Conservation (phyloP, 2,113 vertebrate genomes). For the Hylia prasina region DNA sequence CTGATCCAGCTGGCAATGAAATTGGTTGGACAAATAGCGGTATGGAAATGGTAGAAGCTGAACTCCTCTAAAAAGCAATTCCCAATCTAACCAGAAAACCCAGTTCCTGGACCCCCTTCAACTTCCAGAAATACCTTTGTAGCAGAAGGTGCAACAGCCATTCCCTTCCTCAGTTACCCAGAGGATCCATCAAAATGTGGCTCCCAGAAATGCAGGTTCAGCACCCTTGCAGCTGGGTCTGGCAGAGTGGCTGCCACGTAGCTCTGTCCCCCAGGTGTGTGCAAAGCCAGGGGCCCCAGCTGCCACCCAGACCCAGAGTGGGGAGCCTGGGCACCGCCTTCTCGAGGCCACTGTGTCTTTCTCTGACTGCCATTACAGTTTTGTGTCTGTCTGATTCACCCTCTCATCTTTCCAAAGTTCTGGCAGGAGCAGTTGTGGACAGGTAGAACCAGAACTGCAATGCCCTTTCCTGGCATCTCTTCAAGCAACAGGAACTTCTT, state of each 20-base stretch:
- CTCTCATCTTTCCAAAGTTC: neutral
- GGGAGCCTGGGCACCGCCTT: neutral
- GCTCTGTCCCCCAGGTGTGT: neutral
- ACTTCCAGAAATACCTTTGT: neutral
- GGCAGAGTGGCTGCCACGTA: neutral
- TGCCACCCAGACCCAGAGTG: neutral
- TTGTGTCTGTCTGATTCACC: neutral
- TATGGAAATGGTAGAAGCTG: neutral
- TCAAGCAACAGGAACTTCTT: neutral
- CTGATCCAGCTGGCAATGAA: neutral
- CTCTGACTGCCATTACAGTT: neutral
- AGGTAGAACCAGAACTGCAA: neutral
- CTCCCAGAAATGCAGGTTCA: neutral
- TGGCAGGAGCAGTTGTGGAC: neutral
- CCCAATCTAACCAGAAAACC: neutral
- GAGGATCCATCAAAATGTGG: neutral
- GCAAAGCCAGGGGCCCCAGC: neutral
- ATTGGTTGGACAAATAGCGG: neutral
- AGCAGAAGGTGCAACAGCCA: neutral
- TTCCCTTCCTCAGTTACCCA: neutral
- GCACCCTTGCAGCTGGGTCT: neutral
- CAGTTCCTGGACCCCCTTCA: neutral
- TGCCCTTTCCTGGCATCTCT: fast-evolving
- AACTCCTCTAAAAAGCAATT: neutral
- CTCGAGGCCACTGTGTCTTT: fast-evolving